Evolutionary conservation across 92 coral and sea anemone species (phyloP).

Genomic region (Metridium senile): DNA sequence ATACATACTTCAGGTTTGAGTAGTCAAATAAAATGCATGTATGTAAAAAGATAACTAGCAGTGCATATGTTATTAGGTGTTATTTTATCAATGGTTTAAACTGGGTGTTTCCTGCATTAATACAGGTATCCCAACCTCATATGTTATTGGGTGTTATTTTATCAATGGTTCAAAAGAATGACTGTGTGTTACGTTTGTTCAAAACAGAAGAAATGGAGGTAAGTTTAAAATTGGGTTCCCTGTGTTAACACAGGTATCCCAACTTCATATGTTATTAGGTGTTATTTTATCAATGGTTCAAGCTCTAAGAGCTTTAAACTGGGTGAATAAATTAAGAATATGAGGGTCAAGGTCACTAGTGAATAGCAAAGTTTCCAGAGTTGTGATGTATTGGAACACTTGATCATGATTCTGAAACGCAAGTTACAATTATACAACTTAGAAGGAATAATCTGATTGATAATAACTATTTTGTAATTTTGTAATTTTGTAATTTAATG

Average conservation of each 20-base stretch:
- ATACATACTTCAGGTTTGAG: neutral
- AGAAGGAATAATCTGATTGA: neutral
- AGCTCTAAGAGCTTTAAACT: conserved; percentile 83
- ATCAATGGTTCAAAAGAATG: no score
- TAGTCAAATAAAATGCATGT: neutral
- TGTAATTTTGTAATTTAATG: no score
- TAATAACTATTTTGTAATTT: neutral
- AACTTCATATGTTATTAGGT: neutral
- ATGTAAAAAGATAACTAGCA: neutral
- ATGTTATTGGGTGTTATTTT: neutral
- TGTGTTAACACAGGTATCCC: no score
- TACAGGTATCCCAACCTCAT: no score
- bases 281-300: conserved; percentile 14
- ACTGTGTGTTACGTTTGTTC: no score
- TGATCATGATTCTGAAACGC: conserved; percentile 78
- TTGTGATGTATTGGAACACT: conserved; percentile 84
- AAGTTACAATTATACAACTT: conserved; percentile 10
- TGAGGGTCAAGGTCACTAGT: conserved; percentile 91
- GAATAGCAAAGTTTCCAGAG: conserved; percentile 88
- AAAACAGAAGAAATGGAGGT: no score
- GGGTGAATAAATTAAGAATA: conserved; percentile 83
- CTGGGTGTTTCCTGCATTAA: no score
- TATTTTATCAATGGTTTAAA: no score
- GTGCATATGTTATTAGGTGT: neutral
- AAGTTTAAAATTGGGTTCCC: no score